Evolutionary conservation across 1,140 invertebrate species (phyloP), one percentile per base, ranked within the genome.

Genomic region (Sesamia nonagrioides): DNA sequence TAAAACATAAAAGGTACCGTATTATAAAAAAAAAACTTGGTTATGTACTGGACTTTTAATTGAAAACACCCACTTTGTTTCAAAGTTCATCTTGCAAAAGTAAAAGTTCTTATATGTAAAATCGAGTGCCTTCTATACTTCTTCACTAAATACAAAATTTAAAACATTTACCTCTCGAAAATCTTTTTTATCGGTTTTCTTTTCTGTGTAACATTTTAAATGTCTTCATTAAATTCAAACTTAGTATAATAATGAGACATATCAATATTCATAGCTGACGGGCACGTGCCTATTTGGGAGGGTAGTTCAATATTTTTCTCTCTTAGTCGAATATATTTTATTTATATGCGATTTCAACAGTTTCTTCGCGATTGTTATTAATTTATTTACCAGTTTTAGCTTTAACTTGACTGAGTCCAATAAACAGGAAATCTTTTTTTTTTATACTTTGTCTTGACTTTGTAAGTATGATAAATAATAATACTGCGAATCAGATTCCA

Each of bases 211-310:
- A 73, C 42, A 73, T 37, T 27, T 54, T 3, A 15, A 71, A 27
- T n/a, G 11, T 13, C 33, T n/a, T 54, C 69, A 40, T 72, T 58
- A 42, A 40, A 61, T 61, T 21, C 42, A 61, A 48, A 75, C 58
- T 45, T 75, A 8, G 42, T 61, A 80, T 81, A 80, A 80, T 81
- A 80, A 82, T 78, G 76, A 81, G 60, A 79, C 69, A 69, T 82
- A 82, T 82, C 82, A 85, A 85, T 85, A 85, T 85, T 83, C 84
- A 85, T 85, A 85, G 60, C 40, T 76, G 75, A 72, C 69, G 77
- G 81, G 68, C 84, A 83, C 84, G 81, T 85, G 81, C 77, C 81
- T 79, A 82, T 78, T 78, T 52, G 61, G 56, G 66, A 27, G 72
- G 73, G 79, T 60, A 77, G 61, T 40, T 54, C 27, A 45, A 52